A percentile compares a stretch with the other conserved stretches of the same genome.
Evolutionary conservation across 2,797 vertebrate species (phyloP).

Genomic region (Etheostoma nigrum): DNA sequence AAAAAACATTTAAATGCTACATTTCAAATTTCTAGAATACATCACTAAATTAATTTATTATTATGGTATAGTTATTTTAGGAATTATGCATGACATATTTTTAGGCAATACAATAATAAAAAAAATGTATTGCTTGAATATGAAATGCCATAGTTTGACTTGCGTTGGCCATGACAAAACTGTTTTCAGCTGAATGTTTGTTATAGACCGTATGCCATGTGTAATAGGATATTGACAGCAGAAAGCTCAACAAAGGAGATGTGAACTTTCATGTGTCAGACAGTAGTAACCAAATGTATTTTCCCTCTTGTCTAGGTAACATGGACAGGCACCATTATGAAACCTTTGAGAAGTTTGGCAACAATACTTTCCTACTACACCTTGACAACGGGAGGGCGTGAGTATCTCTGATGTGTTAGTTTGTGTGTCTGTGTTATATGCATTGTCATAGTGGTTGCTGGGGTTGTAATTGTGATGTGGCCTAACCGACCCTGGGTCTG

Average conservation of each 20-base stretch:
- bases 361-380: constrained; percentile 92
- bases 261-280: background rate
- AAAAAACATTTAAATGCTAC: too few relatives aligned
- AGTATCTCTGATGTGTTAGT: constrained; percentile 53
- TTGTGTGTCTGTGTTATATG: background rate
- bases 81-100: too few relatives aligned
- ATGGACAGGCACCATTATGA: constrained; percentile 98
- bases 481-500: background rate
- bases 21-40: too few relatives aligned
- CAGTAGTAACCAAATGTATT: background rate
- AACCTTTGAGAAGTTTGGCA: constrained; percentile 97
- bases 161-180: too few relatives aligned
- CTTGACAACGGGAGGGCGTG: constrained; percentile 96
- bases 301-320: constrained; percentile 85
- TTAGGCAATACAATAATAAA: too few relatives aligned
- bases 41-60: too few relatives aligned
- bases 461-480: background rate
- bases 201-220: background rate
- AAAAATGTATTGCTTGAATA: too few relatives aligned
- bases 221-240: too few relatives aligned
- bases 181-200: too few relatives aligned
- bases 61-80: too few relatives aligned
- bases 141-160: background rate
- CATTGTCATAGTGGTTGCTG: background rate
- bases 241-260: background rate